Evolutionary conservation across 2,888 invertebrate genomes (phyloP), one percentile per base, ranked within the genome.

Genomic region (Pyrgus malvae): DNA sequence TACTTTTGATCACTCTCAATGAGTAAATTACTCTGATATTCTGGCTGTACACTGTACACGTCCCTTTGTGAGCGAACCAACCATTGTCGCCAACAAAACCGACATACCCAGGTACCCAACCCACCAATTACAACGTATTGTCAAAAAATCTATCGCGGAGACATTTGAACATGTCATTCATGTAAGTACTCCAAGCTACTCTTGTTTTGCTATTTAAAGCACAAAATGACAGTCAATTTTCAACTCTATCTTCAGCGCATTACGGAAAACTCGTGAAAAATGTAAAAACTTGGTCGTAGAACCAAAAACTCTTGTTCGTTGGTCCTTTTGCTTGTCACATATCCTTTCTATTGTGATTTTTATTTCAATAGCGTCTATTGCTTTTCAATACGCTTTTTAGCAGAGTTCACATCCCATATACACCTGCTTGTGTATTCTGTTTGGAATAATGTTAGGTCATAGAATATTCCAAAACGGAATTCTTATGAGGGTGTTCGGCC

Each of bases 61-160:
- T 68, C 68, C 73, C 71, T 72, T 85, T 88, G 81, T 85, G 57
- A 63, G 67, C 58, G 58, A 65, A 64, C 68, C 65, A 64, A 63
- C 64, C 57, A 67, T 69, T 69, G 68, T 69, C 55, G 58, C 25
- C 69, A 67, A 89, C 88, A 88, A 89, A 81, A 80, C 83, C 78
- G 65, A 69, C 71, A 67, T 72, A 73, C 82, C 89, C 90, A 90
- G 90, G 90, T 90, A 90, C 83, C 89, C 85, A 83, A 84, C 90
- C 90, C 88, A 90, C 89, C 90, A 90, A 90, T 90, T 90, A 90
- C 82, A 33, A 66, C 62, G 73, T 70, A 89, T 89, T 89, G 86
- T 89, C 72, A 68, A 76, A 82, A 83, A 88, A 85, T 69, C 69
- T 70, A 80, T 79, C 83, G 76, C 74, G 76, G 88, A 79, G 89